Evolutionary conservation across 2,888 invertebrate genomes (phyloP).

Genomic region (Celastrina argiolus): DNA sequence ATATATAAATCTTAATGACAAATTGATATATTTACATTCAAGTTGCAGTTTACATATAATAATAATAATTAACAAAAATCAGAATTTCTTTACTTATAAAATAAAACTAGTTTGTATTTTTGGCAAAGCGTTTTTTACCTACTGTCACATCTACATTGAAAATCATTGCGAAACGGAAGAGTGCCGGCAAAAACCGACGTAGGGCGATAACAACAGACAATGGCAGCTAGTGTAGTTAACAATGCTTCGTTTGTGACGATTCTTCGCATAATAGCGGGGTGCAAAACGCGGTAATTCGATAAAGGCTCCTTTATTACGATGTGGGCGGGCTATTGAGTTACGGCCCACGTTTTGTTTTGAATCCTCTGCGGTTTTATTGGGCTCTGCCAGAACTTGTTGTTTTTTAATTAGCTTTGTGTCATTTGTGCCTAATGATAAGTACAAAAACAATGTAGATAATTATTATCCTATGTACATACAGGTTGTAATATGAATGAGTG

Average conservation of each 20-base stretch:
- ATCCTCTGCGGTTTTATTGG: constrained; percentile 45
- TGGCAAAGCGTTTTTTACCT: constrained; percentile 34
- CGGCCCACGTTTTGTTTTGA: constrained; percentile 50
- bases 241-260: constrained; percentile 76
- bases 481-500: too few relatives aligned
- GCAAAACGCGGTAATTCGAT: constrained; percentile 72
- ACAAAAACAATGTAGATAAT: neutral
- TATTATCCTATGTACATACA: neutral
- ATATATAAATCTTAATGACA: too few relatives aligned
- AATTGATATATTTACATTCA: too few relatives aligned
- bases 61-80: too few relatives aligned
- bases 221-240: constrained; percentile 69
- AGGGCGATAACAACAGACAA: constrained; percentile 72
- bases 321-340: constrained; percentile 71
- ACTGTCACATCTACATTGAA: constrained; percentile 44
- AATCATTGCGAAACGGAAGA: constrained; percentile 60
- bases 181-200: constrained; percentile 70
- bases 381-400: constrained; percentile 28
- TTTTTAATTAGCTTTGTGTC: constrained; percentile 29
- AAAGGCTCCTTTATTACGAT: constrained; percentile 67
- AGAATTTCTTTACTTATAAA: too few relatives aligned
- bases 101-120: neutral
- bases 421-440: neutral
- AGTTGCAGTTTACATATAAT: too few relatives aligned
- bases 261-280: constrained; percentile 72